These are phyloP conservation scores for Drosophila subquinaria DNA, from an alignment of 2,888 invertebrate genomes.

Conservation along the genomic window DNA sequence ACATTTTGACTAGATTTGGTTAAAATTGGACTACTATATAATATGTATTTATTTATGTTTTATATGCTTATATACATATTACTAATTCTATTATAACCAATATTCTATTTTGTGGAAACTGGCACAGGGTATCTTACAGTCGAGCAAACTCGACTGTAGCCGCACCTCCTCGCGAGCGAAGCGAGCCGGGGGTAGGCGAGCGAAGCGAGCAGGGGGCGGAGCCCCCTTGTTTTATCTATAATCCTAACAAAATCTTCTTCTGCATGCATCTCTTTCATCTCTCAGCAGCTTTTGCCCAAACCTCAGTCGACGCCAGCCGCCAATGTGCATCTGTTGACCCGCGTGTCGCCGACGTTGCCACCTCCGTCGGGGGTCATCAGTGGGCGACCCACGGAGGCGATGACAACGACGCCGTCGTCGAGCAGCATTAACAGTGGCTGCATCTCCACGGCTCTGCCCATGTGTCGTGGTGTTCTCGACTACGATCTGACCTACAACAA, in stretches of 20 bases:
- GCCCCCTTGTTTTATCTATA: too few species aligned
- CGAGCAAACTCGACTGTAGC: too few species aligned
- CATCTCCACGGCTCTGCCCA: conserved; percentile 83
- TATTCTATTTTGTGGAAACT: too few species aligned
- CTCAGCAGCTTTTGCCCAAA: conserved; percentile 51
- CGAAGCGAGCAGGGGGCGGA: too few species aligned
- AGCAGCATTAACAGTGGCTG: conserved; percentile 72
- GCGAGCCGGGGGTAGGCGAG: too few species aligned
- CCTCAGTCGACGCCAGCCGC: conserved; percentile 64
- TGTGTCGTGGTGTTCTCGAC: conserved; percentile 89
- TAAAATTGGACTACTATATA: too few species aligned
- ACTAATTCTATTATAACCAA: too few species aligned
- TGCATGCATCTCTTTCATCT: background rate
- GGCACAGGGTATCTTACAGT: too few species aligned
- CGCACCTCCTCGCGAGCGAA: too few species aligned
- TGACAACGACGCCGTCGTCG: conserved; percentile 65
- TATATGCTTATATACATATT: too few species aligned
- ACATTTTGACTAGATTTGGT: too few species aligned
- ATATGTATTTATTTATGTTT: too few species aligned
- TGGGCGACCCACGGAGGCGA: conserved; percentile 72
- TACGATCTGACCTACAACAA: conserved; percentile 88
- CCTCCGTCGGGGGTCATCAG: conserved; percentile 83
- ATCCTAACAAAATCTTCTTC: background rate
- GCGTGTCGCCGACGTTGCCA: conserved; percentile 89
- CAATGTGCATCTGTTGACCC: conserved; percentile 60